Evolutionary conservation across 2,888 invertebrate species (phyloP), one percentile per base, ranked within the genome.

Genomic region (Cosmia pyralina): DNA sequence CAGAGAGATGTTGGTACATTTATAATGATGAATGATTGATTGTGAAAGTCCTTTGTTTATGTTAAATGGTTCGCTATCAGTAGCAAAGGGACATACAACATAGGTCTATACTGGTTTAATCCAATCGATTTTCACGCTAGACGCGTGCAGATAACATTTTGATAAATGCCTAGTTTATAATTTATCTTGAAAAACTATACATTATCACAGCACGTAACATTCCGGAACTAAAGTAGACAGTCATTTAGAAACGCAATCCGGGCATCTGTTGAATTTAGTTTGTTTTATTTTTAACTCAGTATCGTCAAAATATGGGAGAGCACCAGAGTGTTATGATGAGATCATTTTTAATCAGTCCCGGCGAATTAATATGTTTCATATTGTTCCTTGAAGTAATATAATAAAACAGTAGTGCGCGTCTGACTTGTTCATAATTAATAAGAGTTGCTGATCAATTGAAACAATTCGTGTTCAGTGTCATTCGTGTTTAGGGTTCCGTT

Each of bases 401-500:
- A 65, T 77, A 62, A 62, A 74, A 70, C 52, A 38, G 60, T 48
- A 34, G 52, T 46, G 66, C 50, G 71, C 62, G 79, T 53, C 63
- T 69, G 55, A 46, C 65, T 69, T 76, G 58, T 62, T 80, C 59
- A 64, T 70, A 59, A 74, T 60, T 50, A 71, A 22, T 64, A 46
- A 13, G 57, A 83, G 78, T 68, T 64, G 69, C 70, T 63, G 66
- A 75, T 78, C 81, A 83, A 85, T 84, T 87, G 79, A 85, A 73
- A 70, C 80, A 88, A 85, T 84, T 81, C 44, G 59, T 67, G 79
- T 78, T 82, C 79, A 83, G 75, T 85, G 77, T 75, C 83, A 71
- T 69, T 55, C 38, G 28, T 53, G 55, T 38, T 64, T 68, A 50
- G 58, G 65, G 72, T 55, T 69, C 68, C 58, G 55, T n/a, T n/a